Evolutionary conservation across 2,888 invertebrate species (phyloP).

Genomic region (Coremacera marginata): DNA sequence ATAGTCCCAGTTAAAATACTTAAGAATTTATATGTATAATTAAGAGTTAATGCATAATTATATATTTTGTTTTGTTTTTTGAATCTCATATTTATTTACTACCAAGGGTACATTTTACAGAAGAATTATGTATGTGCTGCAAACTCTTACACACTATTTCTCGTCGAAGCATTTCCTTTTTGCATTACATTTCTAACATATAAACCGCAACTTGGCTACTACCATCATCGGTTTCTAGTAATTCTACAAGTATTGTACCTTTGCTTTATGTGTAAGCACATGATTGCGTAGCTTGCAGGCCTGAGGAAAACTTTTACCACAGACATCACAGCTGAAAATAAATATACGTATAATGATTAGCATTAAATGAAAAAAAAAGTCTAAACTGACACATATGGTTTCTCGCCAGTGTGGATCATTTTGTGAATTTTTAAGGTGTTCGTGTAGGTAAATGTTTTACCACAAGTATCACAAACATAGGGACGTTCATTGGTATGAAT

Average conservation of each 20-base stretch:
- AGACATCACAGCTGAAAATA: constrained; percentile 58
- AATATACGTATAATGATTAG: background rate
- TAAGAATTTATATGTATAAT: background rate
- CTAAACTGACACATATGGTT: constrained; percentile 63
- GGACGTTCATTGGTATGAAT: constrained; percentile 67
- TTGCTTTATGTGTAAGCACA: constrained; percentile 57
- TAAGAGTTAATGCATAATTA: background rate
- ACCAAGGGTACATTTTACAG: constrained; percentile 4
- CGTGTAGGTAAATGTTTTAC: constrained; percentile 66
- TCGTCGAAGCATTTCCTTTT: background rate
- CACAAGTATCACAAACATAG: constrained; percentile 65
- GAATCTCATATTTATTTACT: constrained; percentile 6
- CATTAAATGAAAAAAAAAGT: constrained; percentile 1
- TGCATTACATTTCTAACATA: constrained; percentile 27
- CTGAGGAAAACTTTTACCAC: constrained; percentile 64
- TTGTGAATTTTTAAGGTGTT: constrained; percentile 66
- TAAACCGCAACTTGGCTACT: background rate
- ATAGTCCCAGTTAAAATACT: no score
- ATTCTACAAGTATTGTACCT: constrained; percentile 6
- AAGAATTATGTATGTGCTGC: background rate
- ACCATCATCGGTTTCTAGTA: constrained; percentile 4
- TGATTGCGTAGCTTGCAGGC: constrained; percentile 63
- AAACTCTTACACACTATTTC: background rate
- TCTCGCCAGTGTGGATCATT: constrained; percentile 67
- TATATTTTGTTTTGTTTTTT: background rate